phyloP scores from a whole-genome alignment of 2,113 vertebrate species.

The Coreoperca whiteheadi region DNA sequence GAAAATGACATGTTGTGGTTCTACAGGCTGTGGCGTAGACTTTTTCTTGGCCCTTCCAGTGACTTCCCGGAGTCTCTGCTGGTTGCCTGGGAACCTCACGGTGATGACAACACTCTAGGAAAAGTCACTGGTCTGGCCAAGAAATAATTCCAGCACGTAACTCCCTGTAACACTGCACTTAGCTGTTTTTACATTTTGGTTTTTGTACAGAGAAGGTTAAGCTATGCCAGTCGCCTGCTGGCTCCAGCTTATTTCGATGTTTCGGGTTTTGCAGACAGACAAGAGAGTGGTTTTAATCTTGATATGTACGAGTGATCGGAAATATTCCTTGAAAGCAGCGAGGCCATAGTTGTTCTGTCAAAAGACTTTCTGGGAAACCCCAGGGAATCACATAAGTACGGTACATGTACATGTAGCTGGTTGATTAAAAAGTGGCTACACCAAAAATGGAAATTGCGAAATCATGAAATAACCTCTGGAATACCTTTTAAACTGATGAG shows the following conservation, averaged over 20 bases:
- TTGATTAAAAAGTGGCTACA: not conserved
- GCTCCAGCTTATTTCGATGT: not conserved
- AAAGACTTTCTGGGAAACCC: not conserved
- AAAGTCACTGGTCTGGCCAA: not conserved
- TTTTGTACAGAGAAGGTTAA: not conserved
- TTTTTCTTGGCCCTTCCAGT: too few species aligned
- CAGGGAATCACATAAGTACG: not conserved
- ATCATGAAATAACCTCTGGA: not conserved
- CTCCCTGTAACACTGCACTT: not conserved
- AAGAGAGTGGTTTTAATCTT: not conserved
- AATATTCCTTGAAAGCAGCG: not conserved
- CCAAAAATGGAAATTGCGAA: not conserved
- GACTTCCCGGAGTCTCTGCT: too few species aligned
- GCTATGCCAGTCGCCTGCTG: not conserved
- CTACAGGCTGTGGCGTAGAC: too few species aligned
- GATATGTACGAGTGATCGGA: not conserved
- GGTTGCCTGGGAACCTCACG: not conserved
- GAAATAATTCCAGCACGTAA: not conserved
- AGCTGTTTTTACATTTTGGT: not conserved
- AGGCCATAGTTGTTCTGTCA: not conserved
- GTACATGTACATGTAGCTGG: too few species aligned
- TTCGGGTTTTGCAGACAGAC: not conserved
- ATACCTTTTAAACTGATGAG: not conserved
- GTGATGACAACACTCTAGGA: not conserved
- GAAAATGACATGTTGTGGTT: not conserved